Conservation (phyloP, 1,140 invertebrate species). For the Drosophila nikananu region DNA sequence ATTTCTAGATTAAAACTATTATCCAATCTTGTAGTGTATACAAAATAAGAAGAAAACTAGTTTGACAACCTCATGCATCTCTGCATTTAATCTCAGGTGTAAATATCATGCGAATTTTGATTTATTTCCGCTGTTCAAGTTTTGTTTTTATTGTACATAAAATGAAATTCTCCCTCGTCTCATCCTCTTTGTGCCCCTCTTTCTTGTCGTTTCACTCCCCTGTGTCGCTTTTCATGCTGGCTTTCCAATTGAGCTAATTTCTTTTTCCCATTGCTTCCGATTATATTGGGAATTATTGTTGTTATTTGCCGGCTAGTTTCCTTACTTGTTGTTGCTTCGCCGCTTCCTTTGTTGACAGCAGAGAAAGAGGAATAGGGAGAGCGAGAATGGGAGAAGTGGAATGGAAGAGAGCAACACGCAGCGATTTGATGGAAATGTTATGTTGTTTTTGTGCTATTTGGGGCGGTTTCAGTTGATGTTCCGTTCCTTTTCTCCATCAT, state of each 20-base stretch:
- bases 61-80: neutral
- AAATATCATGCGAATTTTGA: constrained; percentile 30
- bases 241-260: constrained; percentile 83
- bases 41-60: neutral
- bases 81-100: constrained; percentile 1
- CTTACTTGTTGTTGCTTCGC: constrained; percentile 51
- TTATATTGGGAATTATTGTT: constrained; percentile 72
- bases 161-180: neutral
- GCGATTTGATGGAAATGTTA: constrained; percentile 34
- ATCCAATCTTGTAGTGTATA: neutral
- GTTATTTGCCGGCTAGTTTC: constrained; percentile 59
- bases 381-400: neutral
- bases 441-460: constrained; percentile 38
- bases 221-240: constrained; percentile 42
- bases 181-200: constrained; percentile 23
- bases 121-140: constrained; percentile 19
- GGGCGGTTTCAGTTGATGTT: constrained; percentile 37
- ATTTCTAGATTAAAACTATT: no score
- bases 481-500: constrained; percentile 24
- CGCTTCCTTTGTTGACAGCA: constrained; percentile 29
- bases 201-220: constrained; percentile 23
- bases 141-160: constrained; percentile 28
- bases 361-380: constrained; percentile 23
- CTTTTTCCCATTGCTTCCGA: constrained; percentile 78
- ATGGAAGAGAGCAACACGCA: constrained; percentile 15